phyloP scores from a whole-genome alignment of 2,113 vertebrate species.

The Scytalopus superciliaris region DNA sequence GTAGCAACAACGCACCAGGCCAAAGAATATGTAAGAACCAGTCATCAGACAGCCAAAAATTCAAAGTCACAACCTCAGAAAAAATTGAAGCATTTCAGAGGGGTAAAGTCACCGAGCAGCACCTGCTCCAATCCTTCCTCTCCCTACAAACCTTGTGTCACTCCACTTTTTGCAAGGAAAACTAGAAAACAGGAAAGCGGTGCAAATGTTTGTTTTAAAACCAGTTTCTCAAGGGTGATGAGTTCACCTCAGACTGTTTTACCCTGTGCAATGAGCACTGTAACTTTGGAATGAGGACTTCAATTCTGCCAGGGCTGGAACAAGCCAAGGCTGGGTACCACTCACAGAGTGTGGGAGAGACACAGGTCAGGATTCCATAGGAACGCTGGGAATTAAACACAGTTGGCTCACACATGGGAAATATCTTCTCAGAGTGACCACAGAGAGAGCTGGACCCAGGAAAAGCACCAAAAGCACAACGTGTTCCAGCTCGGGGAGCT shows the following conservation, averaged over 20 bases:
- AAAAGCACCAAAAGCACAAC: neutral
- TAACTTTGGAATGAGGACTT: accelerated
- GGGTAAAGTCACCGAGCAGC: neutral
- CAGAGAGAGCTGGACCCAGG: neutral
- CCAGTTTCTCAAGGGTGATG: neutral
- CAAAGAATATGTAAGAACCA: neutral
- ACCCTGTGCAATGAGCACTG: neutral
- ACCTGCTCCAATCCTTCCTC: neutral
- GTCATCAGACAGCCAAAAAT: neutral
- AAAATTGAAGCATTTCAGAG: neutral
- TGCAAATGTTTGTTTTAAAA: neutral
- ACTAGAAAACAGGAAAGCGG: neutral
- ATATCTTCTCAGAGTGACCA: neutral
- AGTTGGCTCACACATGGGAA: neutral
- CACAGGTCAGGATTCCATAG: neutral
- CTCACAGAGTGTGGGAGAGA: accelerated
- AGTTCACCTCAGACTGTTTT: neutral
- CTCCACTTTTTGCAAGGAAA: neutral
- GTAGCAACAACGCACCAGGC: neutral
- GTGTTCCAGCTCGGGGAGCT: neutral
- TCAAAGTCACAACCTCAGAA: neutral
- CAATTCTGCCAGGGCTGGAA: neutral
- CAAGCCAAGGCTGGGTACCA: accelerated
- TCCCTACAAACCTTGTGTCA: neutral
- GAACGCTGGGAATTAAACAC: neutral